Base-by-base conservation (phyloP, 2,888 invertebrate genomes). In the Elmis aenea region DNA sequence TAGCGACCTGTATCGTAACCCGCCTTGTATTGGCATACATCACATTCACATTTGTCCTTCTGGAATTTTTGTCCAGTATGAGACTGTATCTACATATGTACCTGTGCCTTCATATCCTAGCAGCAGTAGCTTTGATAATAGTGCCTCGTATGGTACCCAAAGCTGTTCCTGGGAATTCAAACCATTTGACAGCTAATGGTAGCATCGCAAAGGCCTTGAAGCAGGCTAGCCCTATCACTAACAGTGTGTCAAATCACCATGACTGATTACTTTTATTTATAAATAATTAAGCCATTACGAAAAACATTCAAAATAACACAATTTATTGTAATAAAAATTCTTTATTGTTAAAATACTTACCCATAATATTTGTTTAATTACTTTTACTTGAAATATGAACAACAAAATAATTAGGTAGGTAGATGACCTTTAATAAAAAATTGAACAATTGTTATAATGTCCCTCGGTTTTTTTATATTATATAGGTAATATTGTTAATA, bases 21-120 rank as follows among this genome's bases (percentile, higher is more conserved):
- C 79, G 93, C 51, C 64, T 93, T 28, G 79, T 85, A 41, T 81
- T 96, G 77, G 85, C 87, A 16, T 96, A 96, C 64, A 75, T 87
- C 33, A 89, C 92, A 25, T 90, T 92, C 66, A 87, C 92, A 49
- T 97, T 97, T 69, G 82, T 95, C 42, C 71, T 95, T 44, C 76
- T 96, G 57, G 89, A 94, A 61, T 81, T 94, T 52, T 74, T 77
- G 64, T 81, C 87, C 18, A 81, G 84, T 55, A 68, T 90, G 34
- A 73, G 75, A 36, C 71, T 92, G 54, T 90, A 86, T 67, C 79
- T 80, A 59, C 57, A 60, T 53, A 61, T 70, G 64, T 68, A 65
- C 56, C 65, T 68, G 69, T 65, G 67, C 59, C 58, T 69, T 54
- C 70, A 70, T 47, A 50, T 68, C 30, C 50, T 59, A 32, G 67